Base-by-base conservation (phyloP, 2,797 vertebrate species). In the Echeneis naucrates region DNA sequence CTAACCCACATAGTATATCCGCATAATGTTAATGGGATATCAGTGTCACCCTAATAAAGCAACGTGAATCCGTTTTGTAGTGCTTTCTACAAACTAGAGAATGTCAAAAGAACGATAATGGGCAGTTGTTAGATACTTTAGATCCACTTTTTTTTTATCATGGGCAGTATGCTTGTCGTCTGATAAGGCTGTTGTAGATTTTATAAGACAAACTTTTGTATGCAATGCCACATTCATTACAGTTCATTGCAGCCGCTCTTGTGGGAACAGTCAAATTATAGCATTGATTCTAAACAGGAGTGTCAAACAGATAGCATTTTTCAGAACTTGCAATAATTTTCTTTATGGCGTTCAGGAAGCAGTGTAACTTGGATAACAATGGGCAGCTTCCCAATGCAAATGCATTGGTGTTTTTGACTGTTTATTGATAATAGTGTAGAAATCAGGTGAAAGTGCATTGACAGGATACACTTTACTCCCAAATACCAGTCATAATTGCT, bases 301-400 rank as follows among this genome's bases (percentile, higher is more conserved):
- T 80, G 80, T 84, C 53, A 82, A 80, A 78, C 85, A 88, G 84
- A 88, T 87, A 87, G 80, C 56, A 54, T 84, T 86, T 78, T 75
- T 70, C 69, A 77, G 32, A 87, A 88, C 79, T 77, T 70, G 68
- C 82, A 79, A 76, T 87, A 16, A 86, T 87, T 89, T 69, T 42
- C 65, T 89, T 91, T 81, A 87, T 82, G 60, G 65, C 69, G 23
- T 65, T 77, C 26, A 76, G 72, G 37, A 84, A 86, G 48, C 50
- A 23, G 19, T 24, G 35, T 62, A 78, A 75, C 75, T 83, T 63
- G 50, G 63, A 81, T 66, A 70, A 56, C 68, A 68, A 74, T 56
- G 56, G 69, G 72, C 53, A 5, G 8, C 64, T 40, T 71, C 32
- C n/a, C 51, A 37, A 57, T 37, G 35, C 44, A 74, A 76, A 75